Evolutionary conservation across 1,140 invertebrate species (phyloP).

Genomic region (Leguminivora glycinivorella): DNA sequence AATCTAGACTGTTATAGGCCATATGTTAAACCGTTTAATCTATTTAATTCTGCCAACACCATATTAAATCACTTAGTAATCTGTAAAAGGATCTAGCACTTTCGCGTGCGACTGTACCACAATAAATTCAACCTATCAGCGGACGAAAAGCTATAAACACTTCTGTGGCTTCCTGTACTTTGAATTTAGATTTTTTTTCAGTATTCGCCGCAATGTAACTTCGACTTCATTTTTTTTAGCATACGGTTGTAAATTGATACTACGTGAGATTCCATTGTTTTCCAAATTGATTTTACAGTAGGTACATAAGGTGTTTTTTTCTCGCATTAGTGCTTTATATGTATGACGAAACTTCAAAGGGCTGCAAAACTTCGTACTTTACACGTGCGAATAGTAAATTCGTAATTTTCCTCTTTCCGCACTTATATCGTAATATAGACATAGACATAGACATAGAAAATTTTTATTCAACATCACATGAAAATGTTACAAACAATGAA

Average conservation of each 20-base stretch:
- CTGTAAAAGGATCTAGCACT: slow-evolving; percentile 44
- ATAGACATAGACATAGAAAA: no score
- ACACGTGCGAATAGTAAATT: no score
- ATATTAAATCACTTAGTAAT: slow-evolving; percentile 24
- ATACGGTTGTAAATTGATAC: not conserved
- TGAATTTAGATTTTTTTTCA: slow-evolving; percentile 31
- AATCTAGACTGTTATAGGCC: slow-evolving; percentile 34
- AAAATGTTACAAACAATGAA: no score
- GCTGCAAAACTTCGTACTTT: no score
- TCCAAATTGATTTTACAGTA: no score
- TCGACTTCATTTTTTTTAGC: not conserved
- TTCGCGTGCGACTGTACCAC: slow-evolving; percentile 50
- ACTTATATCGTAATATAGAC: no score
- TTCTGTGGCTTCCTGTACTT: slow-evolving; percentile 52
- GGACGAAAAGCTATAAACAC: slow-evolving; percentile 52
- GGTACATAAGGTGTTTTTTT: no score
- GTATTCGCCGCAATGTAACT: slow-evolving; percentile 8
- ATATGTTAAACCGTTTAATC: slow-evolving; percentile 34
- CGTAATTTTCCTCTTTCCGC: no score
- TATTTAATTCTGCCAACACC: slow-evolving; percentile 21
- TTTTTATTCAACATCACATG: no score
- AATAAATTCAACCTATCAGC: slow-evolving; percentile 56
- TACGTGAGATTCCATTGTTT: no score
- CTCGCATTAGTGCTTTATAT: no score
- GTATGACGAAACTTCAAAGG: no score